phyloP scores from a whole-genome alignment of 1,140 invertebrate species.

The Hylaeus anthracinus region DNA sequence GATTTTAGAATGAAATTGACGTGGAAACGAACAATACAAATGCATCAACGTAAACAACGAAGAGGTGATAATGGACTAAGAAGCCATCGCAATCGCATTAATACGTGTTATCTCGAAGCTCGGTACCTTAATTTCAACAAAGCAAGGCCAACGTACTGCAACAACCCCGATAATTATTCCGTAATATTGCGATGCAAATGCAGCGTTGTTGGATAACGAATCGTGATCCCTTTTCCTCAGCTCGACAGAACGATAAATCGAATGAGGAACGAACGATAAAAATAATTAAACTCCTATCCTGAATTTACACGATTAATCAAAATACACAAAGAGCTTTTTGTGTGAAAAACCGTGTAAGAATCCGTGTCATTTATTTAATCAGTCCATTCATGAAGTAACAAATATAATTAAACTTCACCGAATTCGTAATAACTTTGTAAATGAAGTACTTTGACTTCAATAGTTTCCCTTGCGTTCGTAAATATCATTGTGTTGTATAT shows the following conservation, averaged over 20 bases:
- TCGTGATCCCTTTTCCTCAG: background rate
- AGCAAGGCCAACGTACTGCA: slow-evolving; percentile 31
- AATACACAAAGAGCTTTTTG: too few relatives aligned
- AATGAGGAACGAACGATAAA: background rate
- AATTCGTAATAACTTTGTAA: too few relatives aligned
- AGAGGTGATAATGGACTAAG: background rate
- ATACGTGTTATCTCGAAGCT: slow-evolving; percentile 2
- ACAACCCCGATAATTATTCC: slow-evolving; percentile 22
- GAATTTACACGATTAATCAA: too few relatives aligned
- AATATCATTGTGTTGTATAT: too few relatives aligned
- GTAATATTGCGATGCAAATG: background rate
- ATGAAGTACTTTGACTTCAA: too few relatives aligned
- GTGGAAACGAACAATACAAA: background rate
- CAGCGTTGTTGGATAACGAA: background rate
- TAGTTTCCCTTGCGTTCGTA: too few relatives aligned
- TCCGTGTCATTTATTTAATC: too few relatives aligned
- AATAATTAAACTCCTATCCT: too few relatives aligned
- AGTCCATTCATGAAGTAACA: background rate
- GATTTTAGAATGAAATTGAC: background rate
- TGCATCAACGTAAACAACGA: slow-evolving; percentile 3
- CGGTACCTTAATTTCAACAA: background rate
- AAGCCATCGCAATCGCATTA: background rate
- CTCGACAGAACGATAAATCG: background rate
- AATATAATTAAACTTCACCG: background rate
- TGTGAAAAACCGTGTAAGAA: too few relatives aligned